phyloP scores from a whole-genome alignment of 2,797 vertebrate species.

The Anolis apletophallus region DNA sequence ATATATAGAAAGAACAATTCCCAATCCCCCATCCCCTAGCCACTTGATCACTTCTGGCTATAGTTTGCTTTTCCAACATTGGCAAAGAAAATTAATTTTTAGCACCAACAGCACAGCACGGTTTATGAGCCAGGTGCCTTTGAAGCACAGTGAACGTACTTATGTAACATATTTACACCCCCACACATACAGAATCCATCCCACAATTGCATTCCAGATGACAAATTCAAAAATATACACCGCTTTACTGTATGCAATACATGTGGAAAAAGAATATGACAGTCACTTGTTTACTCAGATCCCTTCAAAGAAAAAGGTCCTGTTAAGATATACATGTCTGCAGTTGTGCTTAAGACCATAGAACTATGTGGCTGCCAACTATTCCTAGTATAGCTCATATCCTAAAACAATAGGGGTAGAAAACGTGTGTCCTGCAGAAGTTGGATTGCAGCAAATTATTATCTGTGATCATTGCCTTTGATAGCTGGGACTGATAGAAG shows the following conservation, averaged over 20 bases:
- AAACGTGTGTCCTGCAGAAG: background rate
- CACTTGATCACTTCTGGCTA: background rate
- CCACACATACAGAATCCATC: background rate
- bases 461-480: background rate
- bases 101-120: background rate
- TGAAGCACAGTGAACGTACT: background rate
- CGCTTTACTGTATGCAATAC: background rate
- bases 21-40: background rate
- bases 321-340: background rate
- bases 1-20: background rate
- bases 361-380: background rate
- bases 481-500: background rate
- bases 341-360: background rate
- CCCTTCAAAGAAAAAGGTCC: background rate
- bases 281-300: background rate
- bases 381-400: background rate
- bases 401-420: background rate
- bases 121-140: background rate
- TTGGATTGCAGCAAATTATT: background rate
- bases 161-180: slow-evolving; percentile 17
- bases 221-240: background rate
- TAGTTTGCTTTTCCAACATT: slow-evolving; percentile 4
- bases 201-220: background rate
- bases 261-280: background rate
- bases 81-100: background rate